Percentiles rank a stretch among this genome's conserved stretches.
Evolutionary conservation across 1,140 invertebrate species (phyloP).

Genomic region (honey bee (Apis mellifera)): DNA sequence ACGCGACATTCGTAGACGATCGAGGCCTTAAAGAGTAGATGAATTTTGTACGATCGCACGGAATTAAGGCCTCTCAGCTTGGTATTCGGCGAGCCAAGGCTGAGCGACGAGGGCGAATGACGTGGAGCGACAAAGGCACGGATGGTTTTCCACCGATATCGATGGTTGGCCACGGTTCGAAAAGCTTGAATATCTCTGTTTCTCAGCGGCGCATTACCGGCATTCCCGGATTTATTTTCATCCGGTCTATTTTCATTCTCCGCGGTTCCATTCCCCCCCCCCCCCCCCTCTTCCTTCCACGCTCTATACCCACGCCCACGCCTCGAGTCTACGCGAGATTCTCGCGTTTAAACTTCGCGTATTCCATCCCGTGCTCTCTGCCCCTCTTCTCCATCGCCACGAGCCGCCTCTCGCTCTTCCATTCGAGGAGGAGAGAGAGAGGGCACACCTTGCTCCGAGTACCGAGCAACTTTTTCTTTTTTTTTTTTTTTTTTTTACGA

Average conservation of each 20-base stretch:
- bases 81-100: too few relatives aligned
- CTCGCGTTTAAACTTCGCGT: constrained; percentile 43
- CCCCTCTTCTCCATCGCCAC: neutral
- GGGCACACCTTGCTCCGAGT: constrained; percentile 20
- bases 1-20: neutral
- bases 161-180: constrained; percentile 10
- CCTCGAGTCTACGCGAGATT: constrained; percentile 28
- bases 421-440: neutral
- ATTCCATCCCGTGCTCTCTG: neutral
- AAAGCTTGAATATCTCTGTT: constrained; percentile 61
- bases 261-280: constrained; percentile 4
- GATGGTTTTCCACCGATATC: constrained; percentile 45
- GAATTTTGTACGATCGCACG: neutral
- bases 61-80: neutral
- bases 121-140: constrained; percentile 17
- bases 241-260: constrained; percentile 64
- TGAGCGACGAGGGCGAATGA: constrained; percentile 2
- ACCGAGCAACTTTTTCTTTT: constrained; percentile 50
- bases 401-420: neutral
- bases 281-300: constrained; percentile 4
- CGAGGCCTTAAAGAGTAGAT: too few relatives aligned
- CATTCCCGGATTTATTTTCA: constrained; percentile 64
- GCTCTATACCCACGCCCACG: constrained; percentile 19
- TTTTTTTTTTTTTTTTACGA: constrained; percentile 16
- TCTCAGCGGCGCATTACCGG: constrained; percentile 51